phyloP scores from a whole-genome alignment of 1,140 invertebrate genomes.

The Drosophila parabipectinata region DNA sequence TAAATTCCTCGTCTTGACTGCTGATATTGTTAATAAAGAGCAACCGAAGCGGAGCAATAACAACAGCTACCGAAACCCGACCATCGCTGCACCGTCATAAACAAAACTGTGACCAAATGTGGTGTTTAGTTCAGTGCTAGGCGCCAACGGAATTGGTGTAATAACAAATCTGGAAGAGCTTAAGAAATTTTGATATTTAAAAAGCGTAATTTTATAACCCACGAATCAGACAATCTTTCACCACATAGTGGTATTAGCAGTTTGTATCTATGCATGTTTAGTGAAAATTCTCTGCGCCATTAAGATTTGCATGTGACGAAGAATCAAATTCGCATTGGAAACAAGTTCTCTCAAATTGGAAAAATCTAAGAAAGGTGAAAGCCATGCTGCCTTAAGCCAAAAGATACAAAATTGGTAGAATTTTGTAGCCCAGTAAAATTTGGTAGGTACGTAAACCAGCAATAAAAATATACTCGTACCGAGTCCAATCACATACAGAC shows the following conservation, averaged over 20 bases:
- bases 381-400: neutral
- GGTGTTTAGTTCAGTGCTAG: slow-evolving; percentile 21
- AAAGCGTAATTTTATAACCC: neutral
- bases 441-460: no score
- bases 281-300: neutral
- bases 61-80: slow-evolving; percentile 8
- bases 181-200: neutral
- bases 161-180: neutral
- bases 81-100: slow-evolving; percentile 23
- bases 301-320: neutral
- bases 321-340: neutral
- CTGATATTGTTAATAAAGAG: slow-evolving; percentile 77
- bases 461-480: neutral
- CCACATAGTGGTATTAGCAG: neutral
- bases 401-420: neutral
- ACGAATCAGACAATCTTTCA: no score
- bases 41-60: slow-evolving; percentile 37
- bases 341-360: neutral
- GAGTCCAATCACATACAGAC: neutral
- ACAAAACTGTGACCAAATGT: slow-evolving; percentile 48
- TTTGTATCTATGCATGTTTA: neutral
- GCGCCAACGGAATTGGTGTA: slow-evolving; percentile 4
- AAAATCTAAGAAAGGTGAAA: neutral
- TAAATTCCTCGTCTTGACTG: slow-evolving; percentile 75
- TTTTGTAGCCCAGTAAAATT: neutral